Evolutionary conservation across 92 coral and sea anemone genomes (phyloP).

Genomic region (Galaxea fascicularis): DNA sequence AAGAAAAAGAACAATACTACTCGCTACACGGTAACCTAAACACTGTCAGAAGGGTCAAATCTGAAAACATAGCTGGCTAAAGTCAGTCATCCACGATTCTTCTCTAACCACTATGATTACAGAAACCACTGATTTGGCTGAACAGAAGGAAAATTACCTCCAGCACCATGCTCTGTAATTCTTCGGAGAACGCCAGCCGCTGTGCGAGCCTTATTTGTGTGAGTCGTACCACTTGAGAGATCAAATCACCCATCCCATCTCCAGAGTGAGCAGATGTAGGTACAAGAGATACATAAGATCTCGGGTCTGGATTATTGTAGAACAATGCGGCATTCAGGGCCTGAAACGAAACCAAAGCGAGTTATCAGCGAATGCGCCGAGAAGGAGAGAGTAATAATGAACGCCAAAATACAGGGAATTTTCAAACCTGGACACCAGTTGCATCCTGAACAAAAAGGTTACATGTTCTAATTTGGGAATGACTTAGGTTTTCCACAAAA

Average conservation of each 20-base stretch:
- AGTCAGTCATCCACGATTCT: too few relatives aligned
- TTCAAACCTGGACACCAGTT: too few relatives aligned
- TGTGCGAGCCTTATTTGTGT: constrained; percentile 92
- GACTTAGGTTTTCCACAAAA: too few relatives aligned
- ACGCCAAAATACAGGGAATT: too few relatives aligned
- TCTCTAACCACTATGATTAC: too few relatives aligned
- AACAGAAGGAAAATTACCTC: constrained; percentile 58
- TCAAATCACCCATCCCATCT: constrained; percentile 99
- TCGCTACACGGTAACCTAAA: too few relatives aligned
- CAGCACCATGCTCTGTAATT: constrained; percentile 88
- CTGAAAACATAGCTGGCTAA: too few relatives aligned
- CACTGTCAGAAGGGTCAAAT: too few relatives aligned
- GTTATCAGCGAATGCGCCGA: not conserved
- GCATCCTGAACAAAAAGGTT: too few relatives aligned
- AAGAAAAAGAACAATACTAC: too few relatives aligned
- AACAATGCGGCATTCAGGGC: constrained; percentile 89
- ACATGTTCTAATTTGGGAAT: too few relatives aligned
- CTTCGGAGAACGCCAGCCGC: constrained; percentile 86
- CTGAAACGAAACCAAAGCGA: constrained; percentile 41
- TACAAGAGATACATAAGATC: constrained; percentile 90
- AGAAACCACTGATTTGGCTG: too few relatives aligned
- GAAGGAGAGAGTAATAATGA: not conserved
- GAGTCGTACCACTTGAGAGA: constrained; percentile 86
- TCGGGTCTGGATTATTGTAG: constrained; percentile 90
- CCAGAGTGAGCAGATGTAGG: constrained; percentile 99